Conservation (phyloP, 2,797 vertebrate genomes). For the Phataginus tetradactyla region DNA sequence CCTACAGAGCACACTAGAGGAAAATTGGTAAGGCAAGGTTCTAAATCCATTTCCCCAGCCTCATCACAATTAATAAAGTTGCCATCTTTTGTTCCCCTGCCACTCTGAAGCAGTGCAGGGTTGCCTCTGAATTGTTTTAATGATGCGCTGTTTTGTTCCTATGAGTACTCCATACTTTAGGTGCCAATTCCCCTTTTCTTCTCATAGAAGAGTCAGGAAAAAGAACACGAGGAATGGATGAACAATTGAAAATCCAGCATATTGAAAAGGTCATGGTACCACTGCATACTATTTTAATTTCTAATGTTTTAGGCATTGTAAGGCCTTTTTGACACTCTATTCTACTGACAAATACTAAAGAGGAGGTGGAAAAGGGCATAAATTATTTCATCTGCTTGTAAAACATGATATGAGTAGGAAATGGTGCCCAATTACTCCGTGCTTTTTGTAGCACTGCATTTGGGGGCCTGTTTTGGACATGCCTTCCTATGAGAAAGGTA, state of each 20-base stretch:
- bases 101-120: not conserved
- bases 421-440: not conserved
- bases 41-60: not conserved
- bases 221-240: conserved; percentile 44
- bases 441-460: not conserved
- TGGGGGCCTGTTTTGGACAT: not conserved
- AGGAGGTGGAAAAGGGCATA: not conserved
- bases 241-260: conserved; percentile 69
- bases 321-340: not conserved
- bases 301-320: conserved; percentile 51
- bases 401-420: conserved; percentile 9
- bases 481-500: not conserved
- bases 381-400: conserved; percentile 25
- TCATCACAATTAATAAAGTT: not conserved
- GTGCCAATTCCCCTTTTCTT: conserved; percentile 60
- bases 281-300: conserved; percentile 49
- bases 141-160: conserved; percentile 53
- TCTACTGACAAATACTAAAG: conserved; percentile 46
- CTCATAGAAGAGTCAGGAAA: not conserved
- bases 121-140: conserved; percentile 50
- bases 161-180: conserved; percentile 53
- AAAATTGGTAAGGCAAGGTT: not conserved
- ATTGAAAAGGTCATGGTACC: conserved; percentile 75
- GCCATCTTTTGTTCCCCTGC: conserved; percentile 35
- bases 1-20: not conserved